Percentiles rank a stretch among this genome's conserved stretches.
These are phyloP conservation scores for Orthosia cruda DNA, from an alignment of 2,888 invertebrate genomes.

Conservation along the genomic window DNA sequence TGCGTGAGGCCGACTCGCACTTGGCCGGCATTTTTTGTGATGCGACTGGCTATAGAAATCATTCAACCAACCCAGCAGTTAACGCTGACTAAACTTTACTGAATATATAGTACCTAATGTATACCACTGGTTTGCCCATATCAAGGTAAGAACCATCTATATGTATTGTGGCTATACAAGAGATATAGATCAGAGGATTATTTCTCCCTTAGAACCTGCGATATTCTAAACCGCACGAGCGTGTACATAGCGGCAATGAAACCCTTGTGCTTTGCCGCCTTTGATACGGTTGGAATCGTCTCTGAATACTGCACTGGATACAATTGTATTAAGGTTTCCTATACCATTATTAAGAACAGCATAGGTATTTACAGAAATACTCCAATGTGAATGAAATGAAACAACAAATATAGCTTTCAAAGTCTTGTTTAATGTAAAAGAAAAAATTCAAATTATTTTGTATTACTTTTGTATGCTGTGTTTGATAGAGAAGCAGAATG, in stretches of 20 bases:
- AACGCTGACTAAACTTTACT: background rate
- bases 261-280: background rate
- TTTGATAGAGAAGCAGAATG: too few species aligned
- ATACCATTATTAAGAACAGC: too few species aligned
- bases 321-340: background rate
- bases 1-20: too few species aligned
- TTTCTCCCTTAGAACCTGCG: background rate
- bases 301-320: slow-evolving; percentile 13
- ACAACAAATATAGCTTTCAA: background rate
- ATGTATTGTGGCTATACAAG: too few species aligned
- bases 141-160: background rate
- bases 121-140: background rate
- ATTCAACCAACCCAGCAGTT: too few species aligned
- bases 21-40: too few species aligned
- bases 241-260: background rate
- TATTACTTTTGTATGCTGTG: too few species aligned
- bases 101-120: too few species aligned
- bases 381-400: background rate
- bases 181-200: background rate
- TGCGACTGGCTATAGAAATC: too few species aligned
- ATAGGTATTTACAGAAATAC: background rate
- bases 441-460: too few species aligned
- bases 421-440: background rate
- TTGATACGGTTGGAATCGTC: background rate
- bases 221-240: background rate